Conservation (phyloP, 1,140 invertebrate genomes). For the Trichoplusia ni region DNA sequence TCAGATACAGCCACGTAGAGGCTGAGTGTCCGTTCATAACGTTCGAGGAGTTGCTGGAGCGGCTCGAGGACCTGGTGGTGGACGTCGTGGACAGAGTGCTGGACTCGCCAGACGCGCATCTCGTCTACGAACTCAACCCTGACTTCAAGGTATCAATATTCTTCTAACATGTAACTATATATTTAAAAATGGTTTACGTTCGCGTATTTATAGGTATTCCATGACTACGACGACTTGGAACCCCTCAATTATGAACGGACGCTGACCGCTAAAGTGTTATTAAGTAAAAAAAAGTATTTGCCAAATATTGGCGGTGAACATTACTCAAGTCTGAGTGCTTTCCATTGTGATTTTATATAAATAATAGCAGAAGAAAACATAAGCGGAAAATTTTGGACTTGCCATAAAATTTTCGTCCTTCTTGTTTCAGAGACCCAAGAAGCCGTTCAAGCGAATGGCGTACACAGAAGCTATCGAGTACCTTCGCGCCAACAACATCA, state of each 20-base stretch:
- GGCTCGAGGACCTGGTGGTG: slow-evolving; percentile 97
- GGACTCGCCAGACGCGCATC: slow-evolving; percentile 89
- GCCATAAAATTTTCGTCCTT: not conserved
- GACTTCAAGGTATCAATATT: slow-evolving; percentile 88
- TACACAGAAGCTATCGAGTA: slow-evolving; percentile 97
- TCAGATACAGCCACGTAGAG: slow-evolving; percentile 97
- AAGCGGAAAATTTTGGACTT: too few species aligned
- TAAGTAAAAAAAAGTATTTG: too few species aligned
- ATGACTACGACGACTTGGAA: too few species aligned
- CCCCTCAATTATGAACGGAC: too few species aligned
- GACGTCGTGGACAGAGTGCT: slow-evolving; percentile 97
- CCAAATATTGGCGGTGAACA: too few species aligned
- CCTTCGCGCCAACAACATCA: slow-evolving; percentile 95
- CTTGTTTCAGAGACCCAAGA: slow-evolving; percentile 84
- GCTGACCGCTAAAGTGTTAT: too few species aligned
- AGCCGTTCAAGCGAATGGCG: slow-evolving; percentile 96
- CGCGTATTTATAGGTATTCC: too few species aligned
- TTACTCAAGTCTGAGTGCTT: too few species aligned
- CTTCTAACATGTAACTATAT: too few species aligned
- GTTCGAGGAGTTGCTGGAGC: slow-evolving; percentile 95
- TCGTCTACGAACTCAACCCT: slow-evolving; percentile 96
- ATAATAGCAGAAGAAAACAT: too few species aligned
- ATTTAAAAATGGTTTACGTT: too few species aligned
- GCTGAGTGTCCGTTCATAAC: slow-evolving; percentile 97
- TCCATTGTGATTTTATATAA: too few species aligned